A percentile compares a stretch with the other conserved stretches of the same genome.
phyloP scores from a whole-genome alignment of 2,113 vertebrate genomes.

The Phyllopteryx taeniolatus region DNA sequence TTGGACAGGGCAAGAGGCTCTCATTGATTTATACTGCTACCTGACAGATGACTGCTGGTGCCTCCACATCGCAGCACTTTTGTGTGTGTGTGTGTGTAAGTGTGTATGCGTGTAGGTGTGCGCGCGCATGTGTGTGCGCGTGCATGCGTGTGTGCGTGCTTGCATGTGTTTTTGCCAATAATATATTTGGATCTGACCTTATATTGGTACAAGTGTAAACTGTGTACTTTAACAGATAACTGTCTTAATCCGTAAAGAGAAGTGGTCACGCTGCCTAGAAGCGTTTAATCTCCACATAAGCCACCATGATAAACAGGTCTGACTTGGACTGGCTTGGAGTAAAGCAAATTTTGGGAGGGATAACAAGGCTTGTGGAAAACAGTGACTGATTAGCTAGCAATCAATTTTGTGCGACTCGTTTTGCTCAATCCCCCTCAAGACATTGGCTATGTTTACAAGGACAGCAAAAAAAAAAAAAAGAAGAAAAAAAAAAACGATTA shows the following conservation, averaged over 20 bases:
- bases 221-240: slow-evolving; percentile 44
- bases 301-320: slow-evolving; percentile 72
- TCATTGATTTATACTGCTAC: slow-evolving; percentile 71
- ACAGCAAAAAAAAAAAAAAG: slow-evolving; percentile 40
- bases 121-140: neutral
- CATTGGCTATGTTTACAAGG: slow-evolving; percentile 13
- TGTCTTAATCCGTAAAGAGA: slow-evolving; percentile 51
- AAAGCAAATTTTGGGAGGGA: slow-evolving; percentile 37
- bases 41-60: slow-evolving; percentile 60
- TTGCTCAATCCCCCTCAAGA: slow-evolving; percentile 42
- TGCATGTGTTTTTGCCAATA: slow-evolving; percentile 21
- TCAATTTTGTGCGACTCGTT: slow-evolving; percentile 48
- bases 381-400: slow-evolving; percentile 62
- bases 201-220: slow-evolving; percentile 48
- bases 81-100: neutral
- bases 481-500: neutral
- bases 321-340: slow-evolving; percentile 25
- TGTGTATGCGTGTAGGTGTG: slow-evolving; percentile 1
- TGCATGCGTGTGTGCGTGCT: neutral
- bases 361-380: slow-evolving; percentile 44
- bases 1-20: slow-evolving; percentile 66
- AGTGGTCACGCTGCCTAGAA: slow-evolving; percentile 28
- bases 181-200: slow-evolving; percentile 51
- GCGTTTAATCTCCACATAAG: slow-evolving; percentile 54
- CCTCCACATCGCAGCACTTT: slow-evolving; percentile 20